These are phyloP conservation scores for Pogonus chalceus DNA, from an alignment of 1,140 invertebrate genomes.

Conservation along the genomic window DNA sequence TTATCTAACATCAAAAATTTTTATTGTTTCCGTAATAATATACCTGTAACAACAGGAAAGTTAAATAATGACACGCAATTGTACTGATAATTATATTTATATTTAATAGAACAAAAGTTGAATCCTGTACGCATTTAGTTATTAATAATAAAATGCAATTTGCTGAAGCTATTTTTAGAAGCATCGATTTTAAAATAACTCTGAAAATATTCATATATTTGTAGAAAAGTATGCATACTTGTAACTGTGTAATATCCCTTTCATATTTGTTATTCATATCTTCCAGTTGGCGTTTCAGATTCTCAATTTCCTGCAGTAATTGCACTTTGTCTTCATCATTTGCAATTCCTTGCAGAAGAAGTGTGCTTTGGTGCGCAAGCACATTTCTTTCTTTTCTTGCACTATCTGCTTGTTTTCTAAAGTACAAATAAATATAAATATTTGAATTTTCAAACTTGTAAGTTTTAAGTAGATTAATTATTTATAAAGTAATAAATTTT, in stretches of 20 bases:
- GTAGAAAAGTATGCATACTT: constrained; percentile 29
- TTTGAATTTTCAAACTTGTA: neutral
- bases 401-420: constrained; percentile 40
- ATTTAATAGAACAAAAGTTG: too few relatives aligned
- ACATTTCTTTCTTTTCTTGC: constrained; percentile 54
- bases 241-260: constrained; percentile 43
- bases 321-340: constrained; percentile 40
- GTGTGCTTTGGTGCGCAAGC: constrained; percentile 52
- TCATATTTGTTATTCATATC: constrained; percentile 44
- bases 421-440: constrained; percentile 16
- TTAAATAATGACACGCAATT: too few relatives aligned
- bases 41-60: too few relatives aligned
- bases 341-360: constrained; percentile 50
- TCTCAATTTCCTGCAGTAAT: constrained; percentile 51
- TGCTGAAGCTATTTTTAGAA: too few relatives aligned
- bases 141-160: too few relatives aligned
- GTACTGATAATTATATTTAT: too few relatives aligned
- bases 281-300: constrained; percentile 46
- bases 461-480: neutral
- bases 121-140: too few relatives aligned
- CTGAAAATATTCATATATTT: constrained; percentile 3
- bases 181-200: too few relatives aligned
- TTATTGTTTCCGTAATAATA: too few relatives aligned
- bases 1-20: too few relatives aligned
- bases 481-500: neutral